Conservation (phyloP, 2,888 invertebrate genomes). For the Lepidochrysops patricia region DNA sequence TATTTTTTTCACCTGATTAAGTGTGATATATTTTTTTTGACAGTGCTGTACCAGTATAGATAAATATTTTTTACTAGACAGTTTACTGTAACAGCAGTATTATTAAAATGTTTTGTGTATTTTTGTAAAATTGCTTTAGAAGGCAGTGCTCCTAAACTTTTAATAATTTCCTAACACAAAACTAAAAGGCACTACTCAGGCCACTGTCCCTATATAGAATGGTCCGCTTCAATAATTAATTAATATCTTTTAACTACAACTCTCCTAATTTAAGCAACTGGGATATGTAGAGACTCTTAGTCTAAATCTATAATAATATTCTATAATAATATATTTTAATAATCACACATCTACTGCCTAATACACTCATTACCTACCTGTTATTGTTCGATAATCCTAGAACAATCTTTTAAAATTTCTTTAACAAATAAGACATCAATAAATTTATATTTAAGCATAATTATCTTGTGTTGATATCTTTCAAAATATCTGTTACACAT, state of each 20-base stretch:
- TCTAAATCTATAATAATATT: slow-evolving; percentile 3
- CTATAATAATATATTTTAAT: slow-evolving; percentile 7
- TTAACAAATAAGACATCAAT: background rate
- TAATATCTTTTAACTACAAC: slow-evolving; percentile 16
- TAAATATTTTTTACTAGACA: background rate
- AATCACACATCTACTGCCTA: background rate
- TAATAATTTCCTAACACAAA: slow-evolving; percentile 24
- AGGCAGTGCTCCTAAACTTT: slow-evolving; percentile 48
- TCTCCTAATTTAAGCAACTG: slow-evolving; percentile 7
- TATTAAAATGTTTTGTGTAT: background rate
- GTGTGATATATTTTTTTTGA: background rate
- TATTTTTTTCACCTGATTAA: background rate
- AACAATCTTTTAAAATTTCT: background rate
- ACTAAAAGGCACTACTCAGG: slow-evolving; percentile 68
- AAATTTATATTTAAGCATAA: background rate
- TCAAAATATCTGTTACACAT: background rate
- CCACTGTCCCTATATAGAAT: slow-evolving; percentile 57
- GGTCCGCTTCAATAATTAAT: slow-evolving; percentile 45
- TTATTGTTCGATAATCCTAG: background rate
- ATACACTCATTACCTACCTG: background rate
- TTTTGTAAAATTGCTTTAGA: slow-evolving; percentile 22
- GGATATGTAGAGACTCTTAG: slow-evolving; percentile 22
- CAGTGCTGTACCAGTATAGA: background rate
- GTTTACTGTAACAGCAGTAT: background rate
- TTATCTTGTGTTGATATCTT: background rate